Percentiles rank a stretch among this genome's conserved stretches.
Conservation (phyloP, 2,113 vertebrate genomes). For the Cynopterus brachyotis region DNA sequence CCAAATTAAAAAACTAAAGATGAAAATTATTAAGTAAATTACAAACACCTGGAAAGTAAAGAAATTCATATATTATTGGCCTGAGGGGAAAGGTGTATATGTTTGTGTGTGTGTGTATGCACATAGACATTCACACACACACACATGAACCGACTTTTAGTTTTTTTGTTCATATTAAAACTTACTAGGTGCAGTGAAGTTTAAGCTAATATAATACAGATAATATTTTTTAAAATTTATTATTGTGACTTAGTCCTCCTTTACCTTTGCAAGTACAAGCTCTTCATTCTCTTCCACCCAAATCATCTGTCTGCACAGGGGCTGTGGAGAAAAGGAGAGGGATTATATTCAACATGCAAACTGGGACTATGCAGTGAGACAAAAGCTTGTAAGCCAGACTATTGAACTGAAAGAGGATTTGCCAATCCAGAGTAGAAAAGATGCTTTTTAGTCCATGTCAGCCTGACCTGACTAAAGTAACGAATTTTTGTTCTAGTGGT, state of each 20-base stretch:
- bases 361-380: not conserved
- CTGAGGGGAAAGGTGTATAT: not conserved
- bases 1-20: slow-evolving; percentile 3
- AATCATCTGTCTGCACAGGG: not conserved
- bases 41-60: not conserved
- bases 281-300: not conserved
- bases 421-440: not conserved
- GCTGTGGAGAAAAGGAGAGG: not conserved
- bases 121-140: not conserved
- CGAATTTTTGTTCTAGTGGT: not conserved
- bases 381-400: not conserved
- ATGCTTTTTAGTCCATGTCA: not conserved
- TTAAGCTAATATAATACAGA: not conserved
- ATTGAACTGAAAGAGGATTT: not conserved
- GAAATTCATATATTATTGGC: not conserved
- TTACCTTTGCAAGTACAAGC: not conserved
- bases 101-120: not conserved
- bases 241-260: not conserved
- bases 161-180: not conserved
- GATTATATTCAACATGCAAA: not conserved
- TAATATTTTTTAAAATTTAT: not conserved
- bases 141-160: not conserved
- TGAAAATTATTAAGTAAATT: not conserved
- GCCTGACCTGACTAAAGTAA: not conserved
- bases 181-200: not conserved